Evolutionary conservation across 2,797 vertebrate species (phyloP).

Genomic region (Crax fasciolata): DNA sequence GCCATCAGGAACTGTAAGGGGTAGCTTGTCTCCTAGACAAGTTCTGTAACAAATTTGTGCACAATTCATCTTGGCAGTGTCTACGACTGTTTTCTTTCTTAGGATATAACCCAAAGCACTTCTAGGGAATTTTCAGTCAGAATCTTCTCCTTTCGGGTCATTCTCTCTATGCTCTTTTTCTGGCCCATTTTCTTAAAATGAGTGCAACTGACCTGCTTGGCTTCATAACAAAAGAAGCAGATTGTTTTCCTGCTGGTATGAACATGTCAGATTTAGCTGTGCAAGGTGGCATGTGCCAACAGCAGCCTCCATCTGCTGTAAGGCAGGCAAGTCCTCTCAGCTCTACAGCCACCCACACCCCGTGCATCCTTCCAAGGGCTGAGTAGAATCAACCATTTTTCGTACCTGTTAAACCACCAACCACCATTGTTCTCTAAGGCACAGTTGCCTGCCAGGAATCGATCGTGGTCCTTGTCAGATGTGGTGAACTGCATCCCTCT

Average conservation of each 20-base stretch:
- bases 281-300: accelerated
- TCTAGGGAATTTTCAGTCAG: not conserved
- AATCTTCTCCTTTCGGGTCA: not conserved
- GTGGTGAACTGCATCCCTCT: conserved; percentile 93
- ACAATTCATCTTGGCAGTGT: not conserved
- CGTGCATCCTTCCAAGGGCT: accelerated
- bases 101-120: not conserved
- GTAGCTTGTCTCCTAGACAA: not conserved
- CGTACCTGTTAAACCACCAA: conserved; percentile 96
- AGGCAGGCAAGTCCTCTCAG: not conserved
- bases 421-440: conserved; percentile 89
- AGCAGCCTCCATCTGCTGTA: not conserved
- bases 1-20: not conserved
- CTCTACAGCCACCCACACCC: not conserved
- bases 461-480: conserved; percentile 91
- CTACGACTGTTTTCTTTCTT: not conserved
- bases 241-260: not conserved
- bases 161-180: not conserved
- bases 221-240: not conserved
- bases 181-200: not conserved
- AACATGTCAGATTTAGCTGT: not conserved
- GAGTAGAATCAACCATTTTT: not conserved
- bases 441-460: conserved; percentile 89
- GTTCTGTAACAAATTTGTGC: not conserved
- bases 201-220: not conserved